Conservation (phyloP, 2,113 vertebrate species). For the Hyla sarda region DNA sequence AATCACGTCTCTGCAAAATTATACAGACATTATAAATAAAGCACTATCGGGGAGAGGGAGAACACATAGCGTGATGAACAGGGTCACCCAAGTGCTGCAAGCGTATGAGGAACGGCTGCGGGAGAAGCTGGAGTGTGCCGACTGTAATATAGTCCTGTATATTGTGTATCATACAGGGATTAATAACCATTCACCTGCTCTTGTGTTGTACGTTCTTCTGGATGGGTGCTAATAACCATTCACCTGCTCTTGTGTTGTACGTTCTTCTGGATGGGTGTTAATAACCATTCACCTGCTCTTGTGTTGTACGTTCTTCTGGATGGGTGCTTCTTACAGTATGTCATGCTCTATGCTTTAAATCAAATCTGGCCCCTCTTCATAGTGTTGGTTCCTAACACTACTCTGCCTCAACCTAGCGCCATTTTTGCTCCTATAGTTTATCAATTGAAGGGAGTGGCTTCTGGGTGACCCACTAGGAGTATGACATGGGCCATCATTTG, state of each 20-base stretch:
- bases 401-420: not conserved
- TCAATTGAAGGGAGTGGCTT: too few relatives aligned
- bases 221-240: not conserved
- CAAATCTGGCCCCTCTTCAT: not conserved
- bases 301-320: too few relatives aligned
- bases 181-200: not conserved
- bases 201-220: too few relatives aligned
- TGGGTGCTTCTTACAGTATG: too few relatives aligned
- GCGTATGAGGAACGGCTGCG: not conserved
- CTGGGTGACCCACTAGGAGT: too few relatives aligned
- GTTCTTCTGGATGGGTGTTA: not conserved
- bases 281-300: not conserved
- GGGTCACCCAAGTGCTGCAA: conserved; percentile 12
- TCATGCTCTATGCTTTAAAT: not conserved
- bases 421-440: not conserved
- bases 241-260: not conserved
- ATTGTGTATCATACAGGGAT: not conserved
- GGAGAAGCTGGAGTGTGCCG: not conserved
- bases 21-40: conserved; percentile 45
- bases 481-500: too few relatives aligned
- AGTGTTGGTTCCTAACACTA: too few relatives aligned
- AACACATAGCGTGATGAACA: not conserved
- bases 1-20: conserved; percentile 38
- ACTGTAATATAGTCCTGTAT: not conserved
- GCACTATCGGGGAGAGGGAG: conserved; percentile 16